Percentiles rank a stretch among this genome's conserved stretches.
Evolutionary conservation across 30 jellyfish, hydroid and myxozoan species (phyloP).

Genomic region (Sanderia malayensis): DNA sequence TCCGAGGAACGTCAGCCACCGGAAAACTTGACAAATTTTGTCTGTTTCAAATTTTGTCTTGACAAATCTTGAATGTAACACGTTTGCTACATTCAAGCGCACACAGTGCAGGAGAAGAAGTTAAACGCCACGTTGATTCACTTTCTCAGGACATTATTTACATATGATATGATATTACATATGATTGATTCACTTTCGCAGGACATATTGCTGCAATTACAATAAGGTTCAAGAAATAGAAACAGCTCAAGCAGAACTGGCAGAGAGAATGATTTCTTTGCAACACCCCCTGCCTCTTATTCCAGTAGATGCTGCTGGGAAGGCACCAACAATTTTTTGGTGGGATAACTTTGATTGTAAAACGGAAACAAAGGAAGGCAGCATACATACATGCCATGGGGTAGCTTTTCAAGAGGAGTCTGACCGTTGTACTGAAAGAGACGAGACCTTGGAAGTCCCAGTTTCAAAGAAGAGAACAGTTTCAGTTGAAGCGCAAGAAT

Average conservation of each 20-base stretch:
- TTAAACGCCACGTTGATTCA: conserved; percentile 21
- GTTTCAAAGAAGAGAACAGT: too few relatives aligned
- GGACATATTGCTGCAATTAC: conserved; percentile 7
- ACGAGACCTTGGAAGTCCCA: too few relatives aligned
- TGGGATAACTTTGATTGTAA: conserved; percentile 35
- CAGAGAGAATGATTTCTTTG: conserved; percentile 18
- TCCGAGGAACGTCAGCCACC: conserved; percentile 40
- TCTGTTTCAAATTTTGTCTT: too few relatives aligned
- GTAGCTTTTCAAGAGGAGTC: conserved; percentile 34
- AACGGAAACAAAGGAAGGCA: conserved; percentile 22
- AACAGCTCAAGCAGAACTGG: conserved; percentile 43
- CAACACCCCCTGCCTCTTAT: conserved; percentile 24
- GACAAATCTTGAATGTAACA: too few relatives aligned
- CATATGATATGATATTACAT: not conserved
- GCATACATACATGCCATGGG: conserved; percentile 33
- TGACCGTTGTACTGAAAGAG: too few relatives aligned
- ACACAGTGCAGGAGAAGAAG: conserved; percentile 33
- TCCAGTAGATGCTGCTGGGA: conserved; percentile 13
- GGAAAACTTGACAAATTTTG: conserved; percentile 9
- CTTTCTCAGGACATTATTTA: conserved; percentile 17
- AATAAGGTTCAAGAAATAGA: conserved; percentile 26
- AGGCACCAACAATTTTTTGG: conserved; percentile 35
- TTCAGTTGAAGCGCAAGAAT: too few relatives aligned
- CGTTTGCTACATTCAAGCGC: conserved; percentile 16
- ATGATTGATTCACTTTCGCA: not conserved